A percentile compares a stretch with the other conserved stretches of the same genome.
phyloP scores from a whole-genome alignment of 2,888 invertebrate species.

The Steinernema scapterisci region DNA sequence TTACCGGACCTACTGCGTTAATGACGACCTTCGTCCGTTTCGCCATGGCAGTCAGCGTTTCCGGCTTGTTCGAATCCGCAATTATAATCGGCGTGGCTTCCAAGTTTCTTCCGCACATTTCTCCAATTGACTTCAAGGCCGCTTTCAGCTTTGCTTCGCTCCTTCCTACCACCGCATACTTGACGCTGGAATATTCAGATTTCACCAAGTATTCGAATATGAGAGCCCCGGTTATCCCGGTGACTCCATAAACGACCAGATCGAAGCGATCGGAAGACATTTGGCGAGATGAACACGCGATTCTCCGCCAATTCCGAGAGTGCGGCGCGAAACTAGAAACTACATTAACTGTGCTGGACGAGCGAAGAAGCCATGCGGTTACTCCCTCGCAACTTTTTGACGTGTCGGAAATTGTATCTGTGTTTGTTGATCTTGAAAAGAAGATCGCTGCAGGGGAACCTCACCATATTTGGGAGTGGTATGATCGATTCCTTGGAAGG shows the following conservation, averaged over 20 bases:
- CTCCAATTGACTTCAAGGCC: background rate
- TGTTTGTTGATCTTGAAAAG: no score
- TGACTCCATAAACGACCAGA: conserved; percentile 88
- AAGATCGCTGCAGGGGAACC: no score
- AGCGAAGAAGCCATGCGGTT: no score
- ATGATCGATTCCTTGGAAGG: no score
- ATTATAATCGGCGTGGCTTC: conserved; percentile 73
- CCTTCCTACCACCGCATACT: conserved; percentile 22
- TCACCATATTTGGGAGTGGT: no score
- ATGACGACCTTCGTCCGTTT: conserved; percentile 79
- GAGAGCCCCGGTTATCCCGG: conserved; percentile 88
- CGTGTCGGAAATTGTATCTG: no score
- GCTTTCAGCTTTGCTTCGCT: background rate
- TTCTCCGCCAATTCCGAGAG: background rate
- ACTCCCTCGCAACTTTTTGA: no score
- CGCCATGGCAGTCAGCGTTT: conserved; percentile 82
- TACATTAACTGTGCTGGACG: background rate
- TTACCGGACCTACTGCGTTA: conserved; percentile 87
- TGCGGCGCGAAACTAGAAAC: background rate
- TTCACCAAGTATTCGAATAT: conserved; percentile 76
- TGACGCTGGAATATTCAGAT: conserved; percentile 54
- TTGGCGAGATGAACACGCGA: background rate
- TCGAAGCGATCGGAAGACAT: conserved; percentile 70
- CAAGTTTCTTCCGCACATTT: background rate
- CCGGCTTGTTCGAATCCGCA: conserved; percentile 79